Percentiles rank a stretch among this genome's conserved stretches.
Conservation (phyloP, 2,888 invertebrate genomes). For the Drosophila atroscutellata region DNA sequence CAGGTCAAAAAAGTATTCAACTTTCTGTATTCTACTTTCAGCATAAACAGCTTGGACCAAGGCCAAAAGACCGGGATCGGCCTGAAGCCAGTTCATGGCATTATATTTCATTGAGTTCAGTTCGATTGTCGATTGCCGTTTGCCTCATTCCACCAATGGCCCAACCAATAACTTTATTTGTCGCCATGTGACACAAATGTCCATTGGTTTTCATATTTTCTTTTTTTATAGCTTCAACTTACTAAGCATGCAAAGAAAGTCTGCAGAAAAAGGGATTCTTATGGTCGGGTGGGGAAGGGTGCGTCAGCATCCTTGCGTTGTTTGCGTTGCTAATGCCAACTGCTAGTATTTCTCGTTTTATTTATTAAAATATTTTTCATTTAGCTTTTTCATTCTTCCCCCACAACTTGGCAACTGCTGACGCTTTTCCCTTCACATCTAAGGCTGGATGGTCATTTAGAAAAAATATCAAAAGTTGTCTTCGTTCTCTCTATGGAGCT, state of each 20-base stretch:
- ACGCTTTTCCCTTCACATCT: conserved; percentile 5
- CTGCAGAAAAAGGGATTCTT: conserved; percentile 2
- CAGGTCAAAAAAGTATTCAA: conserved; percentile 31
- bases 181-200: conserved; percentile 44
- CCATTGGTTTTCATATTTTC: conserved; percentile 18
- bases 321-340: conserved; percentile 57
- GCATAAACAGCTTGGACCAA: conserved; percentile 72
- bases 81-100: conserved; percentile 39
- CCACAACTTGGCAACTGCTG: conserved; percentile 31
- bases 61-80: conserved; percentile 43
- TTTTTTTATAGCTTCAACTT: conserved; percentile 13
- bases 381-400: background rate
- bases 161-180: conserved; percentile 44
- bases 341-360: conserved; percentile 47
- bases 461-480: conserved; percentile 14
- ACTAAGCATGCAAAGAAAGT: conserved; percentile 11
- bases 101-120: conserved; percentile 49
- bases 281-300: background rate
- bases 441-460: conserved; percentile 16
- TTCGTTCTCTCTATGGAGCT: background rate
- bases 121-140: conserved; percentile 30
- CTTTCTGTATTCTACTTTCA: conserved; percentile 66
- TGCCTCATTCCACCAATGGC: conserved; percentile 21
- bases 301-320: conserved; percentile 5
- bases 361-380: conserved; percentile 45